These are phyloP conservation scores for Drosophila fungiperda DNA, from an alignment of 2,888 invertebrate species.

Conservation along the genomic window DNA sequence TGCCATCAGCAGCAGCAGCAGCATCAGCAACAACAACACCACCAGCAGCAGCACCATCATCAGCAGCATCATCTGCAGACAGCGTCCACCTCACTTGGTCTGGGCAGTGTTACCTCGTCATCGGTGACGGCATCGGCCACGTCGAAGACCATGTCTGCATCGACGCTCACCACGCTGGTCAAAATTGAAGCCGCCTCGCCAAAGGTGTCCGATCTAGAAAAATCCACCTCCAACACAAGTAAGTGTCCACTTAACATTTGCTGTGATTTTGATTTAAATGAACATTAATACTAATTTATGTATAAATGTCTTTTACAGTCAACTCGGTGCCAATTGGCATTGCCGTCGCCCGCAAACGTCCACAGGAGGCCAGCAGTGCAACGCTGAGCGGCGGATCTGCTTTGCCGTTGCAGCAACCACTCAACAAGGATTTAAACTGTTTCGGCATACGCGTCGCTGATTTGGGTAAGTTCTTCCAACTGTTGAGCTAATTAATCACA, in stretches of 20 bases:
- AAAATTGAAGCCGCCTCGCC: constrained; percentile 85
- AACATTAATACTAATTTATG: constrained; percentile 7
- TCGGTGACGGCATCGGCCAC: constrained; percentile 74
- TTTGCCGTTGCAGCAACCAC: constrained; percentile 79
- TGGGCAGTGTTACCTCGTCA: constrained; percentile 65
- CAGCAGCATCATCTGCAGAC: constrained; percentile 65
- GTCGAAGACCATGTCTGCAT: constrained; percentile 82
- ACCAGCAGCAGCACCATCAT: constrained; percentile 57
- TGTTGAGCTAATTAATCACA: not conserved
- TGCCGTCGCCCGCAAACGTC: constrained; percentile 92
- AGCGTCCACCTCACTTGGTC: constrained; percentile 58
- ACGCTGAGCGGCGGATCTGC: constrained; percentile 69
- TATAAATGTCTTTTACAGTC: constrained; percentile 64
- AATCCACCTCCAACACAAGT: constrained; percentile 74
- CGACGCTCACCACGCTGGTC: constrained; percentile 83
- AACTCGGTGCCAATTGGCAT: constrained; percentile 93
- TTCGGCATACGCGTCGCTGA: constrained; percentile 85
- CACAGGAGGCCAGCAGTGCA: constrained; percentile 78
- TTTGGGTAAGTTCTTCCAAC: constrained; percentile 79
- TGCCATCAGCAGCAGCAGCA: constrained; percentile 78
- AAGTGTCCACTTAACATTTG: constrained; percentile 20
- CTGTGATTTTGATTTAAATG: not conserved
- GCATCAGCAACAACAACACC: constrained; percentile 55
- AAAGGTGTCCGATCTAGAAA: constrained; percentile 82
- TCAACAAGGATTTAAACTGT: constrained; percentile 85